phyloP scores from a whole-genome alignment of 2,888 invertebrate genomes.

The Halictus ligatus region DNA sequence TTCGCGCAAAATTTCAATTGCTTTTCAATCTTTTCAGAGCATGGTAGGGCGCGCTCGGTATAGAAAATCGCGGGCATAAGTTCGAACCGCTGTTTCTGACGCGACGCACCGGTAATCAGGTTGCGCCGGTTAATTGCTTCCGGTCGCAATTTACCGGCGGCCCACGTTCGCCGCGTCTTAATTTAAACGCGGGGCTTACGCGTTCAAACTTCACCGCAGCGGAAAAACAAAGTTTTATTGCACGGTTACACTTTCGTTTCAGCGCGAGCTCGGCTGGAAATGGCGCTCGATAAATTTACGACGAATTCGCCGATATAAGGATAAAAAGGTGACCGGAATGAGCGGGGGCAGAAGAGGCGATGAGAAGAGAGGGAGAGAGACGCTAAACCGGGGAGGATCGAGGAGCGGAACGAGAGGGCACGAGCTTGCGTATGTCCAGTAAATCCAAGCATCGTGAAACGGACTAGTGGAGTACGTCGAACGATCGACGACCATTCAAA shows the following conservation, averaged over 20 bases:
- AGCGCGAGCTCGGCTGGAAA: slow-evolving; percentile 57
- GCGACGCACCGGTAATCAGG: slow-evolving; percentile 16
- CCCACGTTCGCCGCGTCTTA: slow-evolving; percentile 42
- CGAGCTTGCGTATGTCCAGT: slow-evolving; percentile 47
- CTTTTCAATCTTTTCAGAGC: not conserved
- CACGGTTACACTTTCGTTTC: slow-evolving; percentile 61
- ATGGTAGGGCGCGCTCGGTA: not conserved
- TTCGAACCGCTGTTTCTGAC: slow-evolving; percentile 9
- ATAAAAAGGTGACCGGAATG: slow-evolving; percentile 49
- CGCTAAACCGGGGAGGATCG: not conserved
- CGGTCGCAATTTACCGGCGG: slow-evolving; percentile 15
- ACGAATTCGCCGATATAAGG: slow-evolving; percentile 69
- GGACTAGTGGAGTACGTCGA: slow-evolving; percentile 66
- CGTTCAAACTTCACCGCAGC: slow-evolving; percentile 30
- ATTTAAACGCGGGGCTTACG: slow-evolving; percentile 41
- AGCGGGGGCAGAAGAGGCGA: not conserved
- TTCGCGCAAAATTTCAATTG: not conserved
- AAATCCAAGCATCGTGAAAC: slow-evolving; percentile 70
- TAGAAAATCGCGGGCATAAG: slow-evolving; percentile 10
- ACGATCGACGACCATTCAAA: slow-evolving; percentile 74
- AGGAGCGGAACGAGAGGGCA: not conserved
- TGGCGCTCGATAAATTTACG: slow-evolving; percentile 70
- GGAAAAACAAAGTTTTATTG: slow-evolving; percentile 46
- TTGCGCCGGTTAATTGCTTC: slow-evolving; percentile 16
- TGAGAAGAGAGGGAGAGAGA: not conserved